phyloP scores from a whole-genome alignment of 2,797 vertebrate species.

The Petrocephalus schoutedeni region DNA sequence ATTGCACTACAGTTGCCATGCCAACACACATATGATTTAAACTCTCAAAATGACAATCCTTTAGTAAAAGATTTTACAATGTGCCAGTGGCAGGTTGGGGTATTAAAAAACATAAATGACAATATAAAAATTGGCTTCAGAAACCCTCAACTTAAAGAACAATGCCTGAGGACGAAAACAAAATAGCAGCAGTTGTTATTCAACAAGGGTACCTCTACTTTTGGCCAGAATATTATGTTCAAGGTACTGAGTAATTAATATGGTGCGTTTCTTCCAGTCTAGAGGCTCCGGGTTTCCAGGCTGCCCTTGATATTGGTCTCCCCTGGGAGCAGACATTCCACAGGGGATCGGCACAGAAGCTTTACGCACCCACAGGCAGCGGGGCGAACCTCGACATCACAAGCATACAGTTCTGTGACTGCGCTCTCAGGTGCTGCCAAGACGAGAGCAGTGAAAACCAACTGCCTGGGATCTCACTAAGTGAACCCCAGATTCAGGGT shows the following conservation, averaged over 20 bases:
- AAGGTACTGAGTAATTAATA: background rate
- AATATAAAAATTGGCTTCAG: constrained; percentile 11
- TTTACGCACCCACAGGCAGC: too few species aligned
- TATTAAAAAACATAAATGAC: background rate
- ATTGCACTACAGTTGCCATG: constrained; percentile 57
- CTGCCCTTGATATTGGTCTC: background rate
- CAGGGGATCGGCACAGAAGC: background rate
- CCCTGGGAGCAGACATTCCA: background rate
- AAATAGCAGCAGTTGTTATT: background rate
- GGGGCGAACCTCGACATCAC: background rate
- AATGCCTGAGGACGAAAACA: background rate
- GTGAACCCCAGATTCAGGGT: background rate
- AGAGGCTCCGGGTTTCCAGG: background rate
- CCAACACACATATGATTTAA: constrained; percentile 24
- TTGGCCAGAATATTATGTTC: background rate
- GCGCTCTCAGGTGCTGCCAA: background rate
- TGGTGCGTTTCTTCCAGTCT: background rate
- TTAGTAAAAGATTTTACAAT: background rate
- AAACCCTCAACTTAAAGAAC: background rate
- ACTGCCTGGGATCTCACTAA: background rate
- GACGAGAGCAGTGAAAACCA: background rate
- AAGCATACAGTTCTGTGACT: background rate
- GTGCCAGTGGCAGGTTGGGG: background rate
- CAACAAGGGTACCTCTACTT: background rate
- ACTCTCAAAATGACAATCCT: constrained; percentile 19